Evolutionary conservation across 2,113 vertebrate species (phyloP).

Genomic region (Bufo gargarizans): DNA sequence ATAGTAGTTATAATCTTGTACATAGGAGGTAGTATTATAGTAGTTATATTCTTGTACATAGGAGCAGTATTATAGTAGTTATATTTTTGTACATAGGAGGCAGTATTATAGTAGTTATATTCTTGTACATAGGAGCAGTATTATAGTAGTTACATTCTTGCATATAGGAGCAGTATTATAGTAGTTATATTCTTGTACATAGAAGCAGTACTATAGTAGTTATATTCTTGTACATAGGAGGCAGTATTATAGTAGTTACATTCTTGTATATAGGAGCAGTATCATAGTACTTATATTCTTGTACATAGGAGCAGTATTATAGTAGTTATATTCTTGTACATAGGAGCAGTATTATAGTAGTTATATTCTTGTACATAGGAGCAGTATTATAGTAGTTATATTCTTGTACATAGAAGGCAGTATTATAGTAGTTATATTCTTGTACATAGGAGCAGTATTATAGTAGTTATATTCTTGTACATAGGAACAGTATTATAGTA

Average conservation of each 20-base stretch:
- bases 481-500: not conserved
- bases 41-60: conserved; percentile 1
- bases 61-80: not conserved
- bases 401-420: not conserved
- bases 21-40: not conserved
- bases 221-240: not conserved
- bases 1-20: not conserved
- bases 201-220: not conserved
- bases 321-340: not conserved
- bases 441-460: not conserved
- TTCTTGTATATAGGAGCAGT: not conserved
- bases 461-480: not conserved
- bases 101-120: too few relatives aligned
- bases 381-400: conserved; percentile 6
- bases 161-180: not conserved
- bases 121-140: too few relatives aligned
- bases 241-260: not conserved
- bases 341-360: not conserved
- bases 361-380: not conserved
- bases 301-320: not conserved
- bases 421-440: not conserved
- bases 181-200: not conserved
- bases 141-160: too few relatives aligned
- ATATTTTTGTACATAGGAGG: not conserved
- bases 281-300: conserved; percentile 2